Percentiles rank a stretch among this genome's conserved stretches.
phyloP scores from a whole-genome alignment of 2,113 vertebrate species.

The Sakesphorus luctuosus region DNA sequence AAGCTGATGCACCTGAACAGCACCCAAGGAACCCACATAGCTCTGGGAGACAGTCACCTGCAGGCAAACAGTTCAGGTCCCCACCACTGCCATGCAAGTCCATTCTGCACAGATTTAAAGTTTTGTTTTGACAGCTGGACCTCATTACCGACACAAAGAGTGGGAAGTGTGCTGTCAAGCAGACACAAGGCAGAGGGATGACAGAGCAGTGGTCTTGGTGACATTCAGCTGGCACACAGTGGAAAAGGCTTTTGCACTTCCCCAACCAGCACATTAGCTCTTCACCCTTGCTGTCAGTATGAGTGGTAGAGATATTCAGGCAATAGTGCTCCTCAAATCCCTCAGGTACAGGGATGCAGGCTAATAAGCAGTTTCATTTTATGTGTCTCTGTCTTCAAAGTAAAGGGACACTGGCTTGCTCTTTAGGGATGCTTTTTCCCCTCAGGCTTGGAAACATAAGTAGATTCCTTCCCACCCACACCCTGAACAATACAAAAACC shows the following conservation, averaged over 20 bases:
- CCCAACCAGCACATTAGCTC: neutral
- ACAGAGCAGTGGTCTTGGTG: neutral
- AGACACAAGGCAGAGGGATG: neutral
- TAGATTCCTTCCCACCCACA: neutral
- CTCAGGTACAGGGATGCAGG: neutral
- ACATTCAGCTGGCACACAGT: neutral
- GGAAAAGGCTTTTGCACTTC: neutral
- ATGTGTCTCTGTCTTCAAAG: slow-evolving; percentile 1
- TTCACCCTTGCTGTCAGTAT: slow-evolving; percentile 11
- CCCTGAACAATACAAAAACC: neutral
- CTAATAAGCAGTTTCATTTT: slow-evolving; percentile 10
- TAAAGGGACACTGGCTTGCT: neutral
- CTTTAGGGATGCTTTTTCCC: neutral
- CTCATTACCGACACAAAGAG: neutral
- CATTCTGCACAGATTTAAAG: neutral
- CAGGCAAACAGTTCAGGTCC: neutral
- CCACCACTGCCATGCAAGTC: fast-evolving
- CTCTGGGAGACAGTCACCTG: neutral
- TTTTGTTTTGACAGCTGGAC: neutral
- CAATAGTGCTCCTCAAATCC: neutral
- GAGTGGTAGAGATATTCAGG: neutral
- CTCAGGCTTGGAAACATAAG: neutral
- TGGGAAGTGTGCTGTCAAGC: neutral
- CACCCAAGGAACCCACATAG: neutral
- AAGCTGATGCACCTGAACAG: neutral